phyloP scores from a whole-genome alignment of 2,113 vertebrate species.

The Ondatra zibethicus region DNA sequence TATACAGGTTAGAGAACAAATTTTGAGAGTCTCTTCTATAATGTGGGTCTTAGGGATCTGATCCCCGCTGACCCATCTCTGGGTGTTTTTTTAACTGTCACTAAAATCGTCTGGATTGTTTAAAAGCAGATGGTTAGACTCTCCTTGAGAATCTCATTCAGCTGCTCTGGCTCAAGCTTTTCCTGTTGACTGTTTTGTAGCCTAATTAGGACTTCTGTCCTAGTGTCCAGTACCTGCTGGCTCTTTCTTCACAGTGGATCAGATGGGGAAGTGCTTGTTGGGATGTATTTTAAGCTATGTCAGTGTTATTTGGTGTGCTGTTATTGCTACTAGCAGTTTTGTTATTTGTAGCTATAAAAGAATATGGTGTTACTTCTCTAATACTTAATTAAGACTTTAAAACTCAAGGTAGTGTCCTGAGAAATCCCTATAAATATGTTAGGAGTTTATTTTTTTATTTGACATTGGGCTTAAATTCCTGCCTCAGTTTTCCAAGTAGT shows the following conservation, averaged over 20 bases:
- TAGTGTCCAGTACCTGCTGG: neutral
- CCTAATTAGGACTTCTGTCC: neutral
- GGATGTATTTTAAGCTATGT: neutral
- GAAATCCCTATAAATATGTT: conserved; percentile 48
- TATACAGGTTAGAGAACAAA: neutral
- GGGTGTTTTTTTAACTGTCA: conserved; percentile 22
- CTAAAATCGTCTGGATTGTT: conserved; percentile 39
- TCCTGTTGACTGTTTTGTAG: neutral
- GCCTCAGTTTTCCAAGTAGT: neutral
- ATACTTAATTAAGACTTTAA: conserved; percentile 6
- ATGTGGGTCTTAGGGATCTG: neutral
- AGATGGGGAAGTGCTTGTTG: conserved; percentile 4
- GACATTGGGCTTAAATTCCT: neutral
- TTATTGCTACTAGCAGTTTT: conserved; percentile 36
- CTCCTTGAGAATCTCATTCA: conserved; percentile 28
- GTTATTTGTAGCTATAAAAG: conserved; percentile 22
- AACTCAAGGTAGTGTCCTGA: neutral
- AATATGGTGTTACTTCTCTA: neutral
- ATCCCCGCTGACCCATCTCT: neutral
- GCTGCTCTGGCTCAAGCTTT: neutral
- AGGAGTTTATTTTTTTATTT: neutral
- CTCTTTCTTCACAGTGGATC: neutral
- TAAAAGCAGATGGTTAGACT: neutral
- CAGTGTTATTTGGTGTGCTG: neutral
- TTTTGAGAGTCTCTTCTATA: neutral